Base-by-base conservation (phyloP, 2,888 invertebrate species). In the Phymatocera aterrima region DNA sequence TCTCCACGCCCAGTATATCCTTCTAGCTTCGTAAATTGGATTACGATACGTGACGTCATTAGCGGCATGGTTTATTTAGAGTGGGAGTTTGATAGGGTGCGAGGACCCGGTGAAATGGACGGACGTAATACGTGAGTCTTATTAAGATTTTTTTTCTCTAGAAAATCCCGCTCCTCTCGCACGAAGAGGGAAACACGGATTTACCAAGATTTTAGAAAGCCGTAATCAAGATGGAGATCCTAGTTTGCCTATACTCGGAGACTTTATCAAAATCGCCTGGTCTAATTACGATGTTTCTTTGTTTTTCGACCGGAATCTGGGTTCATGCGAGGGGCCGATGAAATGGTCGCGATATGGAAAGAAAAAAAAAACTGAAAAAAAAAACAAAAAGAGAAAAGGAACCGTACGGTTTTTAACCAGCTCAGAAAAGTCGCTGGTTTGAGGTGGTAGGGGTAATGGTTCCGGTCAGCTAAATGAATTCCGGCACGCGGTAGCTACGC, bases 31-130 rank as follows among this genome's bases (percentile, higher is more conserved):
- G 83, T 86, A 90, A 91, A 91, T 91, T 90, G 89, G 90, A 91
- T 91, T 89, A 89, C 87, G 88, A 90, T 89, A 90, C 90, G 91
- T 90, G 91, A 90, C 87, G 87, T 88, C 87, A 88, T 90, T 89
- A 90, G 87, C 83, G 84, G 84, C 82, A 86, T 88, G 86, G 85
- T 87, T 87, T 88, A 88, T 88, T 88, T 87, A 84, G 80, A 82
- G 82, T 65, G 78, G 54, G 74, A 72, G 78, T 70, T 75, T 75
- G 74, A 75, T 57, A 24, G 54, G 74, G 74, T 21, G 40, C 54
- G 48, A 68, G 68, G 12, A 68, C 65, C 70, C 18, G 31, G 8
- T 34, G 74, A 75, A 70, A 75, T 75, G 57, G 74, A 75, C 40
- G 74, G 74, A 75, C 74, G 37, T 40, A 51, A 54, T 75, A 75